Evolutionary conservation across 2,113 vertebrate species (phyloP).

Genomic region (Mesembrinibis cayennensis): DNA sequence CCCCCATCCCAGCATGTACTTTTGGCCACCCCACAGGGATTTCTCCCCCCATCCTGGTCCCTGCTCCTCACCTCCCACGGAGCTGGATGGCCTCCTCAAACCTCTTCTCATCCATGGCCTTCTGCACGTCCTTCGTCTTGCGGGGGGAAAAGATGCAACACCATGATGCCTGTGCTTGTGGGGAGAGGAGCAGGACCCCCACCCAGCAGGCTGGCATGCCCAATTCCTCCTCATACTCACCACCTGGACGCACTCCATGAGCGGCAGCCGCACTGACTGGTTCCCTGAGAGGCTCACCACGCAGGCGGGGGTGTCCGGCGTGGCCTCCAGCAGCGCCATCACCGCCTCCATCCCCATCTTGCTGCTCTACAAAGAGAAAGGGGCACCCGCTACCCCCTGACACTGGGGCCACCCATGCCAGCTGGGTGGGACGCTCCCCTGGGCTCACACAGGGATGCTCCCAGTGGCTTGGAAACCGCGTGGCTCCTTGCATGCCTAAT

Average conservation of each 20-base stretch:
- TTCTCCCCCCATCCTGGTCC: neutral
- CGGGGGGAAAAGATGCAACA: neutral
- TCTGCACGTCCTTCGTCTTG: slow-evolving; percentile 90
- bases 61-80: slow-evolving; percentile 82
- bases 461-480: fast-evolving
- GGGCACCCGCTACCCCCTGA: neutral
- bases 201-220: fast-evolving
- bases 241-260: slow-evolving; percentile 95
- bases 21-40: too few relatives aligned
- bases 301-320: slow-evolving; percentile 86
- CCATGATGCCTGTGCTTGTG: fast-evolving
- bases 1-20: neutral
- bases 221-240: slow-evolving; percentile 61
- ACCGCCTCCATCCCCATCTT: slow-evolving; percentile 95
- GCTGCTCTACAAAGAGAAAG: slow-evolving; percentile 81
- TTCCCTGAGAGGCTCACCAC: slow-evolving; percentile 93
- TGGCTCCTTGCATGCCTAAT: neutral
- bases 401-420: neutral
- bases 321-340: slow-evolving; percentile 88
- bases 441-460: neutral
- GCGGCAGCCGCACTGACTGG: slow-evolving; percentile 87
- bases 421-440: neutral
- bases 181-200: neutral
- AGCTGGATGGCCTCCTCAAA: slow-evolving; percentile 92
- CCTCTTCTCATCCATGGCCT: slow-evolving; percentile 89